Conservation (phyloP, 2,113 vertebrate genomes). For the Phasianus colchicus region DNA sequence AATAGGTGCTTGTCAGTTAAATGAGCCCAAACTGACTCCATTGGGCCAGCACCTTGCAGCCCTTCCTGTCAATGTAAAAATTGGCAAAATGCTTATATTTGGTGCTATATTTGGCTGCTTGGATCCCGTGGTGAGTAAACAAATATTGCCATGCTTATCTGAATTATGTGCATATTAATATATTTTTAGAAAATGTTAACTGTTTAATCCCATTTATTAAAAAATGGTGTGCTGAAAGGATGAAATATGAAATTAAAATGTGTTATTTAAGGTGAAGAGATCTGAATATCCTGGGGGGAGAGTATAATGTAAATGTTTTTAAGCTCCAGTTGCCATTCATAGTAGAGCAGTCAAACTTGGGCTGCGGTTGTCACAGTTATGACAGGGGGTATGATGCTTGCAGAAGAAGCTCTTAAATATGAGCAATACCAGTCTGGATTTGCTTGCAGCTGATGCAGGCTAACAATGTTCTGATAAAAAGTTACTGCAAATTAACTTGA, state of each 20-base stretch:
- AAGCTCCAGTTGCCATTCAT: background rate
- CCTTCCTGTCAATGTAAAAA: conserved; percentile 96
- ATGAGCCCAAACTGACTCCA: conserved; percentile 86
- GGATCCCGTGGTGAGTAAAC: conserved; percentile 90
- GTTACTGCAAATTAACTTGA: background rate
- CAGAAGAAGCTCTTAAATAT: background rate
- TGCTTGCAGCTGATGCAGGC: background rate
- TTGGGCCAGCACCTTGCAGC: conserved; percentile 94
- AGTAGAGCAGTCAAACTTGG: background rate
- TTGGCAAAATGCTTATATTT: conserved; percentile 99
- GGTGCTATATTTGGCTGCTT: conserved; percentile 96
- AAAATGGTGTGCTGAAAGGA: background rate
- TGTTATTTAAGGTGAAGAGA: background rate
- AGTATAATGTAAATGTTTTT: background rate
- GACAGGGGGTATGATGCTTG: background rate
- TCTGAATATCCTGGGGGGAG: background rate
- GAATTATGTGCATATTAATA: background rate
- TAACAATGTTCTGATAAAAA: background rate
- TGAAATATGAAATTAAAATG: background rate
- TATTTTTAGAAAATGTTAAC: background rate
- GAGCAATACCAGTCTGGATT: background rate
- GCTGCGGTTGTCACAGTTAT: background rate
- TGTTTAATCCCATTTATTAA: background rate
- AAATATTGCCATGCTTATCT: background rate
- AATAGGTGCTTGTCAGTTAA: conserved; percentile 91